Evolutionary conservation across 2,888 invertebrate genomes (phyloP).

Genomic region (Ctena decussata): DNA sequence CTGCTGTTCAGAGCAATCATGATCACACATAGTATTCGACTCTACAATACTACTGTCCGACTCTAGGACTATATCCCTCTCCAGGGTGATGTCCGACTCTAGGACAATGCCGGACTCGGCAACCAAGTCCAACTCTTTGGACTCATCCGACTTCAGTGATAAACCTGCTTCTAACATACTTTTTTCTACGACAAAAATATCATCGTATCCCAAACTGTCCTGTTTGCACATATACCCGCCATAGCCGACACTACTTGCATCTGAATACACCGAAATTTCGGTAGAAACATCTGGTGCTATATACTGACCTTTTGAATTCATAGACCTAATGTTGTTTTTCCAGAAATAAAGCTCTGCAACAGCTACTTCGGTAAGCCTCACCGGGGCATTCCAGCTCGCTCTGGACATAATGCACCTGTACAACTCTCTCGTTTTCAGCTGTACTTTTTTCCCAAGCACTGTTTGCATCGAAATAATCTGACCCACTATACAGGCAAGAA

Average conservation of each 20-base stretch:
- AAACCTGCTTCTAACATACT: too few species aligned
- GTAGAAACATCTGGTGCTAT: background rate
- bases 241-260: slow-evolving; percentile 17
- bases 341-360: slow-evolving; percentile 2
- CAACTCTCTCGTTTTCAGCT: slow-evolving; percentile 14
- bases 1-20: background rate
- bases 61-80: background rate
- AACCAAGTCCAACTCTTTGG: too few species aligned
- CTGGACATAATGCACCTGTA: slow-evolving; percentile 23
- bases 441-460: slow-evolving; percentile 11
- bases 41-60: background rate
- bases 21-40: background rate
- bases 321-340: background rate
- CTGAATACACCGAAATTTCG: background rate
- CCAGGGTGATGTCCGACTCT: too few species aligned
- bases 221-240: slow-evolving; percentile 18
- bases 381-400: slow-evolving; percentile 33
- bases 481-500: slow-evolving; percentile 16
- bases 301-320: background rate
- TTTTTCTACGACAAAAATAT: too few species aligned
- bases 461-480: slow-evolving; percentile 23
- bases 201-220: background rate
- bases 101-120: too few species aligned
- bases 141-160: too few species aligned
- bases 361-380: slow-evolving; percentile 1